These are phyloP conservation scores for Theristicus caerulescens DNA, from an alignment of 2,113 vertebrate species.

Conservation along the genomic window DNA sequence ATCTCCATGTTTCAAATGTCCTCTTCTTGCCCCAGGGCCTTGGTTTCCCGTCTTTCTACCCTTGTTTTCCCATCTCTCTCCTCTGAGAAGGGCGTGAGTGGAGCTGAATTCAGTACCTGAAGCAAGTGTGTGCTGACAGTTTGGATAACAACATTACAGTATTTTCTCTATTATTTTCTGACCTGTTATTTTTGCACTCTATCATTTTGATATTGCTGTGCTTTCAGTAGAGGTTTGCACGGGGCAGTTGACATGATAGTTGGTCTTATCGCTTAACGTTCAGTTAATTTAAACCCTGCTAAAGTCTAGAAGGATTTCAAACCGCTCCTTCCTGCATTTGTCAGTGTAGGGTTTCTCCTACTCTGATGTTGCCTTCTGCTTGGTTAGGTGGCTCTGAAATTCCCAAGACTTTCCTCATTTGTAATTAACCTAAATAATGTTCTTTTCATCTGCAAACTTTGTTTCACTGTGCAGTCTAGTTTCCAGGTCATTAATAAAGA, in stretches of 20 bases:
- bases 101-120: neutral
- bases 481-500: slow-evolving; percentile 45
- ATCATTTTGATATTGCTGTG: neutral
- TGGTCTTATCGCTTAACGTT: neutral
- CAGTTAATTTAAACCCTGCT: neutral
- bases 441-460: slow-evolving; percentile 39
- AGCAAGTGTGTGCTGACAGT: neutral
- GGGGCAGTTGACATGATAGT: neutral
- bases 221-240: neutral
- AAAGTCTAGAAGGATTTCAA: neutral
- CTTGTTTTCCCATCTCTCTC: neutral
- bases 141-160: neutral
- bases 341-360: neutral
- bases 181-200: neutral
- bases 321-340: neutral
- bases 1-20: neutral
- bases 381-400: slow-evolving; percentile 8
- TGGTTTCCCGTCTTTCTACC: neutral
- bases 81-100: neutral
- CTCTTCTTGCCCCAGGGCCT: neutral
- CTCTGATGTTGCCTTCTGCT: neutral
- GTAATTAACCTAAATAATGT: slow-evolving; percentile 33
- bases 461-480: neutral
- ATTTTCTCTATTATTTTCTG: slow-evolving; percentile 1
- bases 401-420: neutral